Evolutionary conservation across 2,797 vertebrate genomes (phyloP).

Genomic region (Hafferia zeledoni): DNA sequence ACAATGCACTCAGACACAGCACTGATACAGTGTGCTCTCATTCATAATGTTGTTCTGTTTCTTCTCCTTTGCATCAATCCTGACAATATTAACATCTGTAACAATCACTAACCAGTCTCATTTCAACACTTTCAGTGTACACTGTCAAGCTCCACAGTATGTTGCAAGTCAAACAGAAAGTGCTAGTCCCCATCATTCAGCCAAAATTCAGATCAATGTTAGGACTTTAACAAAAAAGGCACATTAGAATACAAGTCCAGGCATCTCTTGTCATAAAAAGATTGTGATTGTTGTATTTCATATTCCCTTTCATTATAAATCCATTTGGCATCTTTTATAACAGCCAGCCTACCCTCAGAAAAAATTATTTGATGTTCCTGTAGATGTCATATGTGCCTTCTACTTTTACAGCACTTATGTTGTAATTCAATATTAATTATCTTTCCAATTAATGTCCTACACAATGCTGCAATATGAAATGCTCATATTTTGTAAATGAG

Average conservation of each 20-base stretch:
- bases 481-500: conserved; percentile 8
- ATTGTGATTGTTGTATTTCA: neutral
- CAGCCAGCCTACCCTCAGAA: neutral
- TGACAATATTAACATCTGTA: neutral
- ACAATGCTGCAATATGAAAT: conserved; percentile 32
- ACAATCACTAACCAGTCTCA: neutral
- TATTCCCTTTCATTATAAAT: conserved; percentile 42
- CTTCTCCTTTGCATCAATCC: neutral
- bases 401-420: conserved; percentile 14
- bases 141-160: neutral
- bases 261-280: neutral
- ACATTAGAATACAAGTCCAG: neutral
- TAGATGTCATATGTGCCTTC: neutral
- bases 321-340: conserved; percentile 43
- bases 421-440: conserved; percentile 49
- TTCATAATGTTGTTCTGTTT: neutral
- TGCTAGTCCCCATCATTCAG: neutral
- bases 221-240: neutral
- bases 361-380: neutral
- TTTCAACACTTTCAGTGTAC: neutral
- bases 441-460: conserved; percentile 44
- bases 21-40: neutral
- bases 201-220: neutral
- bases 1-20: neutral
- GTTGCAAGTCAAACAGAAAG: neutral